Conservation (phyloP, 2,888 invertebrate species). For the Ennomos fuscantarius region DNA sequence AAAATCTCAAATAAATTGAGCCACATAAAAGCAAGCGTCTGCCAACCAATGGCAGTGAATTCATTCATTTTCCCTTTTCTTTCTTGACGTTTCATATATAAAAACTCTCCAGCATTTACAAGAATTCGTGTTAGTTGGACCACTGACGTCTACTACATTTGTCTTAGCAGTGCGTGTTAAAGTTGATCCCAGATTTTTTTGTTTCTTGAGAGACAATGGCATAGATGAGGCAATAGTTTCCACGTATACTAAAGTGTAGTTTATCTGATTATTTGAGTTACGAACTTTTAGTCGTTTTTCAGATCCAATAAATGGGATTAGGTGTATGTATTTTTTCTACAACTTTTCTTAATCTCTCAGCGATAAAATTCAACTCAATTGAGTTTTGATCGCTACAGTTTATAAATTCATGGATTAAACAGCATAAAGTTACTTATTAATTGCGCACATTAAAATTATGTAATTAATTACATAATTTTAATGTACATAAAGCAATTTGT, state of each 20-base stretch:
- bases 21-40: neutral
- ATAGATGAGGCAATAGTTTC: neutral
- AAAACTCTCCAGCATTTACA: constrained; percentile 12
- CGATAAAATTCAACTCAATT: too few relatives aligned
- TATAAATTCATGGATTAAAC: too few relatives aligned
- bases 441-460: too few relatives aligned
- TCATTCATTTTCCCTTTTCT: constrained; percentile 2
- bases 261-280: neutral
- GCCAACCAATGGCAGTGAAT: neutral
- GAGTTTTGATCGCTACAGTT: too few relatives aligned
- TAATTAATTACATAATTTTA: too few relatives aligned
- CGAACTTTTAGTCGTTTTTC: too few relatives aligned
- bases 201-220: neutral
- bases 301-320: too few relatives aligned
- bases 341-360: too few relatives aligned
- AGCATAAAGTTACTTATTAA: too few relatives aligned
- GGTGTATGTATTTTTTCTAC: too few relatives aligned
- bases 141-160: constrained; percentile 18
- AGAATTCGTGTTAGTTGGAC: constrained; percentile 23
- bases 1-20: constrained; percentile 6
- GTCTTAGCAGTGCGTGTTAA: constrained; percentile 14
- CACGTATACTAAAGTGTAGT: neutral
- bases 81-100: constrained; percentile 4
- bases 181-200: constrained; percentile 17
- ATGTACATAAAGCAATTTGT: too few relatives aligned